Conservation (phyloP, 2,113 vertebrate species). For the Urocitellus parryii region DNA sequence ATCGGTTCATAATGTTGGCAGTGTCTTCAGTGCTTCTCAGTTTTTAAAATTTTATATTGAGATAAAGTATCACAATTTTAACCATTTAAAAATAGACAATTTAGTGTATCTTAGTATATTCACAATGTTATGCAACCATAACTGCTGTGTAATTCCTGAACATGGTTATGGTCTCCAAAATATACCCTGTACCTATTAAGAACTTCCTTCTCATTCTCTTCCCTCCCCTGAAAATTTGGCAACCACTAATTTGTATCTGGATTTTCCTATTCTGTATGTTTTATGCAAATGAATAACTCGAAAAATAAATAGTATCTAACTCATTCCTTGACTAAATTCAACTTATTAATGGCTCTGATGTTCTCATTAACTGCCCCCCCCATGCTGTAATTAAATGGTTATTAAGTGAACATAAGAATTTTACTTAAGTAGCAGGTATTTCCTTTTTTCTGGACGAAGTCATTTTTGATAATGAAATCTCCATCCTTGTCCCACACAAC, state of each 20-base stretch:
- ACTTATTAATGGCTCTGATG: not conserved
- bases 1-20: constrained; percentile 28
- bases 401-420: not conserved
- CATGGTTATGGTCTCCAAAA: not conserved
- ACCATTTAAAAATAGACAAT: not conserved
- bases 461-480: no score
- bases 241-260: not conserved
- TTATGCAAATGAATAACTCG: not conserved
- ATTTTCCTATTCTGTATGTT: not conserved
- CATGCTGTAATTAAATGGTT: not conserved
- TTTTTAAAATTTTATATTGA: not conserved
- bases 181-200: not conserved
- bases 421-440: not conserved
- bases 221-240: not conserved
- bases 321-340: not conserved
- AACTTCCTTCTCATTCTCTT: not conserved
- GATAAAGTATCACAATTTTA: not conserved
- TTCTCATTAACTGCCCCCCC: not conserved
- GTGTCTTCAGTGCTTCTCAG: not conserved
- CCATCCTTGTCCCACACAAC: no score
- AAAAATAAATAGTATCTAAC: constrained; percentile 32
- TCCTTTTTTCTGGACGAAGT: no score
- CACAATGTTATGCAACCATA: not conserved
- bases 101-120: not conserved
- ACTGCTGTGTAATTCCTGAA: not conserved